These are phyloP conservation scores for Eupleurogrammus muticus DNA, from an alignment of 2,797 vertebrate genomes.

Conservation along the genomic window DNA sequence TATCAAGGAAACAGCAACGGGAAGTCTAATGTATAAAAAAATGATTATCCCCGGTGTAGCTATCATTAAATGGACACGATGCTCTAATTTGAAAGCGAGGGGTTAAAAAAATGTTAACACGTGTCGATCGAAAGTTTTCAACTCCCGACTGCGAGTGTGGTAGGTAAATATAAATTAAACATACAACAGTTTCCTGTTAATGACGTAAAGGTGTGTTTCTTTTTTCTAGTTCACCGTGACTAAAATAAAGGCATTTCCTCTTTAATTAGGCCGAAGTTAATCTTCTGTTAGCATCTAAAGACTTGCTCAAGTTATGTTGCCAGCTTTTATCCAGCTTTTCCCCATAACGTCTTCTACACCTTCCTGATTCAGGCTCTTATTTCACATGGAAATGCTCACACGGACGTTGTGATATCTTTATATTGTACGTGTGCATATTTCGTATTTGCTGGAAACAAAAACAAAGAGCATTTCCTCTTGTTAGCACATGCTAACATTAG, in stretches of 20 bases:
- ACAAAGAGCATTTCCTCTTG: conserved; percentile 21
- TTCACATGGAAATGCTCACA: rapidly evolving
- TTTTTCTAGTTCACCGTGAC: neutral
- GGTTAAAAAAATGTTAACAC: conserved; percentile 37
- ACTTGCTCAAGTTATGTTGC: neutral
- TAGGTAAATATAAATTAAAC: neutral
- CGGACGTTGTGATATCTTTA: rapidly evolving
- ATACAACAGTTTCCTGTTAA: neutral
- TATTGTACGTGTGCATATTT: neutral
- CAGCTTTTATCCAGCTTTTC: neutral
- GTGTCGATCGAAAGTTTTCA: conserved; percentile 56
- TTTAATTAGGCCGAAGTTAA: conserved; percentile 21
- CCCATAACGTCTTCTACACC: rapidly evolving
- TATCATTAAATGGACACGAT: neutral
- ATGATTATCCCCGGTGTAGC: neutral
- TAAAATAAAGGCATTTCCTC: neutral
- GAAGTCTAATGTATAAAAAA: neutral
- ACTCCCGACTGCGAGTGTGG: neutral
- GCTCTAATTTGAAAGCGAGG: neutral
- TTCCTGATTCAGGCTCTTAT: rapidly evolving
- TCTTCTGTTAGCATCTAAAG: conserved; percentile 18
- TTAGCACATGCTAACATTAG: conserved; percentile 57
- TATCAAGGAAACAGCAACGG: neutral
- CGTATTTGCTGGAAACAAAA: neutral
- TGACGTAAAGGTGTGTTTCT: rapidly evolving